These are phyloP conservation scores for Megamerina dolium DNA, from an alignment of 2,888 invertebrate genomes.

Conservation along the genomic window DNA sequence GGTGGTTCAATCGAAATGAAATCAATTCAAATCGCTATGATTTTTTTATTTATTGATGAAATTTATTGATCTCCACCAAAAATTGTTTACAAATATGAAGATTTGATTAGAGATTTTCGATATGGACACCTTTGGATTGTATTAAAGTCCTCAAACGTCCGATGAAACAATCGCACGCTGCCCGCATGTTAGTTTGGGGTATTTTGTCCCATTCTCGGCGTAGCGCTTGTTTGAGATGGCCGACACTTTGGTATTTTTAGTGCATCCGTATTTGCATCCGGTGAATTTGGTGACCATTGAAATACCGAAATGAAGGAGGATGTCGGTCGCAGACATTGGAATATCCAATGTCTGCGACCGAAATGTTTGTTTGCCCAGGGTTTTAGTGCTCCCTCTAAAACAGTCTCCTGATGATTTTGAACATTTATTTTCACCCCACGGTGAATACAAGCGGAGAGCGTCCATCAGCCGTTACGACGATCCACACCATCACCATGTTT, in stretches of 20 bases:
- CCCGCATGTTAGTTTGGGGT: neutral
- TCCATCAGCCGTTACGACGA: neutral
- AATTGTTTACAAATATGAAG: too few species aligned
- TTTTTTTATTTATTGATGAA: too few species aligned
- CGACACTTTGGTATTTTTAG: neutral
- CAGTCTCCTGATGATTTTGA: neutral
- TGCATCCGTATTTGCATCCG: neutral
- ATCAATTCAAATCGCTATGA: too few species aligned
- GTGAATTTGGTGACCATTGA: neutral
- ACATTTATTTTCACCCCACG: neutral
- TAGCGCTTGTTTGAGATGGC: neutral
- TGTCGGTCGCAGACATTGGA: neutral
- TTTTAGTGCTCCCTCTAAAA: neutral
- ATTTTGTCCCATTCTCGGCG: constrained; percentile 4
- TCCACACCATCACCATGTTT: constrained; percentile 2
- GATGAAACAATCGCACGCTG: neutral
- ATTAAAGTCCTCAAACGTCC: too few species aligned
- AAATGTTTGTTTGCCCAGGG: neutral
- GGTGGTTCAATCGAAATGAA: too few species aligned
- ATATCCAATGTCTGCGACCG: neutral
- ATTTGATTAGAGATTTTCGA: too few species aligned
- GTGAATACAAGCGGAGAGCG: neutral
- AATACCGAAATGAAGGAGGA: neutral
- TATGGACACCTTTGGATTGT: too few species aligned
- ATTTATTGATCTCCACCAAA: too few species aligned